Evolutionary conservation across 1,140 invertebrate species (phyloP).

Genomic region (Drosophila ficusphila): DNA sequence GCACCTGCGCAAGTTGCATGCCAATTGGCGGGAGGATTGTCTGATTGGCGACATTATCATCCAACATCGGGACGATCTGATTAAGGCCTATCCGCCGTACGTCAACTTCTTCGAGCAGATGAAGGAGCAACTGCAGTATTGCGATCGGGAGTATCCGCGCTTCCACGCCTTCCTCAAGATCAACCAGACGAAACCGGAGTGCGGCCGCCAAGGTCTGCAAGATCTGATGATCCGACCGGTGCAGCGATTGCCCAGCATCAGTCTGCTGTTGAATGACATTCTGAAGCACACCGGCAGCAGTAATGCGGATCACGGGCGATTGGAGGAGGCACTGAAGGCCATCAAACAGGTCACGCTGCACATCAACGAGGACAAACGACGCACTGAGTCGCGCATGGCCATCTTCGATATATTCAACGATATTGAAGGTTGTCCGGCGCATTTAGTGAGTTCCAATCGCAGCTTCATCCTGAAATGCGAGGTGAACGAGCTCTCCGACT

Average conservation of each 20-base stretch:
- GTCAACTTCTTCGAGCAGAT: slow-evolving; percentile 99
- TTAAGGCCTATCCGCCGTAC: slow-evolving; percentile 98
- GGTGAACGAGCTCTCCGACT: slow-evolving; percentile 94
- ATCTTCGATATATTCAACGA: slow-evolving; percentile 99
- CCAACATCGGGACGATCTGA: slow-evolving; percentile 91
- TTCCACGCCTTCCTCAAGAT: slow-evolving; percentile 99
- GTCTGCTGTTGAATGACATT: slow-evolving; percentile 96
- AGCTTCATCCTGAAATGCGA: slow-evolving; percentile 94
- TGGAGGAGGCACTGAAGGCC: slow-evolving; percentile 93
- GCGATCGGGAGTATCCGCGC: slow-evolving; percentile 94
- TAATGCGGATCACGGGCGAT: slow-evolving; percentile 93
- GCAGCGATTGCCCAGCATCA: slow-evolving; percentile 97
- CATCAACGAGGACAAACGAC: slow-evolving; percentile 98
- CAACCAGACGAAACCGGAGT: slow-evolving; percentile 95
- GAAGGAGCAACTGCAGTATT: slow-evolving; percentile 95
- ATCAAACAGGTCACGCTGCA: slow-evolving; percentile 97
- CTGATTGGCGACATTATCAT: slow-evolving; percentile 95
- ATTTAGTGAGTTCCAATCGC: slow-evolving; percentile 95
- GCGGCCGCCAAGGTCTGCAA: slow-evolving; percentile 96
- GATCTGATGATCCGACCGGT: slow-evolving; percentile 98
- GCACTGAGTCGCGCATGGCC: slow-evolving; percentile 96
- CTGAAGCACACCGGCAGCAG: slow-evolving; percentile 94
- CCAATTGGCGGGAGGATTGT: slow-evolving; percentile 92
- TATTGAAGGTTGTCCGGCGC: slow-evolving; percentile 97
- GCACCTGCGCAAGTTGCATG: slow-evolving; percentile 85